These are phyloP conservation scores for Metacarcinus magister DNA, from an alignment of 2,888 invertebrate genomes.

Conservation along the genomic window DNA sequence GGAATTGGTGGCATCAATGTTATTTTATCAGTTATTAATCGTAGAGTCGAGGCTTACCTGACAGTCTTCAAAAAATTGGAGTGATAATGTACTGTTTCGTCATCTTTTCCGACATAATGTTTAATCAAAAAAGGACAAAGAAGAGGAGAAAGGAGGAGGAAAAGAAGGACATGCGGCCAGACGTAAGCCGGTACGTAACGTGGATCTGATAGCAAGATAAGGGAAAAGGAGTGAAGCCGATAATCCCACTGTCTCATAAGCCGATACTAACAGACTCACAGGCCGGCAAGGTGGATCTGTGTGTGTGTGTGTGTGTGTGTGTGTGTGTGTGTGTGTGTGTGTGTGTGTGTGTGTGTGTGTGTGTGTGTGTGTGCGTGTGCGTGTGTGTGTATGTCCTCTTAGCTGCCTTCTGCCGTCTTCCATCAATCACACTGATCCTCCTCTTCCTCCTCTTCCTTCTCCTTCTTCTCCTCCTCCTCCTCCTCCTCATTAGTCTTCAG, in stretches of 20 bases:
- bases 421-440: background rate
- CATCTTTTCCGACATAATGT: background rate
- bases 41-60: no score
- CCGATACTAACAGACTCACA: background rate
- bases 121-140: no score
- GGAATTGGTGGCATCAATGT: no score
- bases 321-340: constrained; percentile 5
- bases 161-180: background rate
- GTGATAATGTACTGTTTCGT: background rate
- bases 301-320: constrained; percentile 32
- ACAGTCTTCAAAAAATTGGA: background rate
- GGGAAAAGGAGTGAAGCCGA: background rate
- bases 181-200: background rate
- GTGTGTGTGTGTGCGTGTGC: background rate
- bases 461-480: background rate
- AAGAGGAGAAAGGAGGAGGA: no score
- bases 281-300: background rate
- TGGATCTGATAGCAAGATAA: constrained; percentile 5
- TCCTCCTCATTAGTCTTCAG: background rate
- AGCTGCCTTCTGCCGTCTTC: background rate
- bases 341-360: constrained; percentile 21
- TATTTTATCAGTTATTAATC: no score
- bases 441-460: background rate
- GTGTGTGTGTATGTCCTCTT: background rate
- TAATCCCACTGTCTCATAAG: background rate